Base-by-base conservation (phyloP, 2,888 invertebrate species). In the Sarcophaga caerulescens region DNA sequence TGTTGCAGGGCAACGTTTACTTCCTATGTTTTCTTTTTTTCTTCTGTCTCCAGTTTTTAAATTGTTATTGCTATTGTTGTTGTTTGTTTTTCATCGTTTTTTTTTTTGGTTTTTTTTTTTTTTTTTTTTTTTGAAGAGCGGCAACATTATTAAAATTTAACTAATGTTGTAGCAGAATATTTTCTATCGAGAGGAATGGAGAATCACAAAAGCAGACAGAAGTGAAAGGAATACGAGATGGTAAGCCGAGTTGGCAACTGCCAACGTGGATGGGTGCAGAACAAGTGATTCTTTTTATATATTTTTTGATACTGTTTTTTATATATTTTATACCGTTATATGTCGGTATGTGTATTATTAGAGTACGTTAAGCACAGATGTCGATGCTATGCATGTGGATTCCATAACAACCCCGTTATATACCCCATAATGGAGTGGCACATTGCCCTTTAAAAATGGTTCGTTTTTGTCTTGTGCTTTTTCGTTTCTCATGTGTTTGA, bases 121-220 rank as follows among this genome's bases (percentile, higher is more conserved):
- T 66, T 17, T 62, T 45, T n/a, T 25, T 71, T 2, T 68, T 12
- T 59, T 70, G 21, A 78, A 84, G 45, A 78, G 77, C 66, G 65
- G 81, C 77, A 68, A 85, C 80, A 77, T 87, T 87, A 85, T 85
- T 85, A 83, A 87, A 82, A 87, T 87, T 85, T 85, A 81, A 81
- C 85, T 82, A 87, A 83, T 87, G 85, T 85, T 82, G 73, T 85
- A 70, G 35, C 35, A 35, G 35, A 35, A 5, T 35, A 35, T 82
- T 73, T 47, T 70, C 68, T 69, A 83, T 73, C 52, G 66, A 78
- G 35, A 71, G 66, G 17, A 66, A 59, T 47, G 12, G 63, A 59
- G 47, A 52, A 17, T 17, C 5, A 14, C 12, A 52, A 52, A 52
- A 52, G 12, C 52, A 14, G 0, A 0, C 12, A 17, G 12, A 52